phyloP scores from a whole-genome alignment of 2,113 vertebrate genomes.

The Podilymbus podiceps region DNA sequence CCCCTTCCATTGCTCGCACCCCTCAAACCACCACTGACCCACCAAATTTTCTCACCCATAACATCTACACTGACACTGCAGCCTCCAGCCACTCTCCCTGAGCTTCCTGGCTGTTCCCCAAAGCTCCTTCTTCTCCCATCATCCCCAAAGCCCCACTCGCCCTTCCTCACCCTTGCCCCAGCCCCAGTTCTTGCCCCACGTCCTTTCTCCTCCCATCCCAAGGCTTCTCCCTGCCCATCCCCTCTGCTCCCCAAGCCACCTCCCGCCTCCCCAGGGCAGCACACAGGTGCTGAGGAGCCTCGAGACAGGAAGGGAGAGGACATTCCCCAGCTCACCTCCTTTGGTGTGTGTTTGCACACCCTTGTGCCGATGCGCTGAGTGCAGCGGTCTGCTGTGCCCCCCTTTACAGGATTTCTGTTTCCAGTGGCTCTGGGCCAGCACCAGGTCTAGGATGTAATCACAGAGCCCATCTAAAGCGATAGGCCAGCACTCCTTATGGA shows the following conservation, averaged over 20 bases:
- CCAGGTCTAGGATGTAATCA: not conserved
- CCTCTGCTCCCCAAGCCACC: not conserved
- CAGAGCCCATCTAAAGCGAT: not conserved
- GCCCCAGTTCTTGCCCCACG: not conserved
- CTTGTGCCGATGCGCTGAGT: rapidly evolving
- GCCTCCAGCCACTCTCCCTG: not conserved
- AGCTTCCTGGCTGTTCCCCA: not conserved
- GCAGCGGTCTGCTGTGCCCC: not conserved
- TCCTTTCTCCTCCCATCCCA: not conserved
- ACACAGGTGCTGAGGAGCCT: not conserved
- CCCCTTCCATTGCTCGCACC: not conserved
- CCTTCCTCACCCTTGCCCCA: not conserved
- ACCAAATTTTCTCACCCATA: not conserved
- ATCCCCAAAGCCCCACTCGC: not conserved
- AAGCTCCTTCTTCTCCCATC: not conserved
- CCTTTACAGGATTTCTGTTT: not conserved
- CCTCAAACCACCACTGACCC: not conserved
- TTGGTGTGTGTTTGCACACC: not conserved
- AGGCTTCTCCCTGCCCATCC: not conserved
- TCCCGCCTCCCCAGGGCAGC: not conserved
- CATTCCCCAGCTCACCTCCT: not conserved
- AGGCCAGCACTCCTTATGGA: not conserved
- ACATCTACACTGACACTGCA: not conserved
- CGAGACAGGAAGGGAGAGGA: not conserved
- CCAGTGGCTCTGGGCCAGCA: not conserved